Percentiles rank a stretch among this genome's conserved stretches.
These are phyloP conservation scores for Istiophorus platypterus DNA, from an alignment of 2,113 vertebrate species.

Conservation along the genomic window DNA sequence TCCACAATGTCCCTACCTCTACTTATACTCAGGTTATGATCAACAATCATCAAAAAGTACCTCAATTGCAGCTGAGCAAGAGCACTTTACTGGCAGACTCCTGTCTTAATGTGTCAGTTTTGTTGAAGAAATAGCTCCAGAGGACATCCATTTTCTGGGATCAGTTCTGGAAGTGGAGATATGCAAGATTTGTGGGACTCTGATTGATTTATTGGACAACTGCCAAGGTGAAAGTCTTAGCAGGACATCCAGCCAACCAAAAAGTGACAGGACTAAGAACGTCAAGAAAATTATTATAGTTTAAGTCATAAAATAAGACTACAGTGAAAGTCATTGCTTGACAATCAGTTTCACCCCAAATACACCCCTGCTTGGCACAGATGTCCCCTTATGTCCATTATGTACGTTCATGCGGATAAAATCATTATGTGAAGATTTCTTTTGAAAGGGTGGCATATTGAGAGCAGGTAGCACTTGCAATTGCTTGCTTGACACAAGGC, in stretches of 20 bases:
- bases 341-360: constrained; percentile 13
- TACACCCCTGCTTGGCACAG: not conserved
- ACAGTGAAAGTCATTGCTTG: constrained; percentile 33
- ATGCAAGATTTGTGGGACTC: constrained; percentile 58
- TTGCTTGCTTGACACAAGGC: not conserved
- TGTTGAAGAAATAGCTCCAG: constrained; percentile 22
- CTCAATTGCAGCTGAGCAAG: constrained; percentile 9
- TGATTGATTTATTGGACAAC: constrained; percentile 70
- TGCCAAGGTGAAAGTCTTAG: constrained; percentile 57
- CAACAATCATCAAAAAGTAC: constrained; percentile 6
- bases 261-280: constrained; percentile 46
- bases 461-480: not conserved
- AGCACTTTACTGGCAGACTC: not conserved
- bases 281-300: constrained; percentile 21
- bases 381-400: not conserved
- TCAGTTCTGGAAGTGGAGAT: constrained; percentile 36
- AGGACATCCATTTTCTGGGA: constrained; percentile 48
- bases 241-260: constrained; percentile 37
- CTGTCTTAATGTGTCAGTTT: constrained; percentile 10
- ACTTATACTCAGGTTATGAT: not conserved
- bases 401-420: not conserved
- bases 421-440: not conserved
- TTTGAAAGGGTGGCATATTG: not conserved
- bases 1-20: not conserved
- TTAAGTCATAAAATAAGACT: constrained; percentile 27